Evolutionary conservation across 2,888 invertebrate species (phyloP), one percentile per base, ranked within the genome.

Genomic region (Drosophila paranaensis): DNA sequence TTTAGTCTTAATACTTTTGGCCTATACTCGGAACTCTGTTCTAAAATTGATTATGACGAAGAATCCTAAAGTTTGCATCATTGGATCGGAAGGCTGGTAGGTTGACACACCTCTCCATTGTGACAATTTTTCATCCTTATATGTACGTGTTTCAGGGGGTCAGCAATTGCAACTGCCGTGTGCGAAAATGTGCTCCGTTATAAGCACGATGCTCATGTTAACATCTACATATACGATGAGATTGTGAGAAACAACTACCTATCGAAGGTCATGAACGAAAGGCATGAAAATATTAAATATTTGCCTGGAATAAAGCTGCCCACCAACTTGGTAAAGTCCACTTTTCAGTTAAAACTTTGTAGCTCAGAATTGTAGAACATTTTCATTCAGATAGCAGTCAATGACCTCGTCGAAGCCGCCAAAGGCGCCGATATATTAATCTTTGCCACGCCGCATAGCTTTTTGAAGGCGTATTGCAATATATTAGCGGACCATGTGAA

Each of bases 361-460:
- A 39, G 2, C 10, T 35, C 13, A 3, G 10, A 3, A 30, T 30
- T 30, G 6, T 33, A 33, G 30, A 33, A 33, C 2, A 25, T 6
- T n/a, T 1, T 3, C 25, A 40, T 9, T 14, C 90, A 98, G 98
- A 94, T 98, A 63, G 99, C 99, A 8, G 94, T 98, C 50, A 96
- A 98, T 1, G 98, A 98, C 91, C 95, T 98, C 14, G 95, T 96
- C 0, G 97, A 97, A 56, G 96, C 98, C 40, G 97, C 97, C 0
- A 95, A 95, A 88, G 96, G 97, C 90, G 98, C 98, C 0, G 98
- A 99, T 92, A 95, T 99, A 77, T 94, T 99, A 33, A 96, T 99
- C 74, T 99, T 99, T 93, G 98, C 99, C 39, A 95, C 98, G 16
- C 98, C 98, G n/a, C 98, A 99, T 93, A 98, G 98, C 93, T 99